Evolutionary conservation across 2,113 vertebrate genomes (phyloP), one percentile per base, ranked within the genome.

Genomic region (Anthoscopus minutus): DNA sequence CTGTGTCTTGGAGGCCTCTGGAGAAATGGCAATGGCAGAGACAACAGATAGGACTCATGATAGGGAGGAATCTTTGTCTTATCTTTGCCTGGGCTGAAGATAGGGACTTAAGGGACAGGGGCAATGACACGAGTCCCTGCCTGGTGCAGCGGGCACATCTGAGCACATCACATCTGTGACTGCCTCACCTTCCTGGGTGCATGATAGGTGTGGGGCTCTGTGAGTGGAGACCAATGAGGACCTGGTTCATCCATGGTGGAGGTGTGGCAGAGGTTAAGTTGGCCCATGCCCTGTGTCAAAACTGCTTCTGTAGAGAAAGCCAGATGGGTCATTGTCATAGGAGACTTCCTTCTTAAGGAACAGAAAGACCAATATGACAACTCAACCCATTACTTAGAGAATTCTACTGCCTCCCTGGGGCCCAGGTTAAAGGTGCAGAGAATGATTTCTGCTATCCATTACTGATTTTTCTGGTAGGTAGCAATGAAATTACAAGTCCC

Each of bases 141-240:
- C 58, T 9, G 13, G 45, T 40, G 37, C 37, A 51, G 30, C 1
- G 9, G 33, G 40, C 61, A 64, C 56, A 57, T 57, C 56, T 58
- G 54, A 21, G 16, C n/a, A 31, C 7, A 4, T 54, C 38, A 44
- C 15, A 8, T 80, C 38, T 66, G 38, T 80, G 61, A 9, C 40
- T 45, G 40, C 61, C 61, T 27, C 2, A 2, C 35, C 28, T 61
- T 61, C 13, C 44, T 2, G 3, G 7, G 15, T 56, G 27, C 21
- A 4, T 19, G 27, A 31, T 12, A 15, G 40, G 10, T 31, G 27
- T 66, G 50, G n/a, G 25, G 11, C 38, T 45, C 61, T 44, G 14
- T 0, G 3, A 44, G 48, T 18, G 61, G 15, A 30, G 38, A 42
- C 0, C 0, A 31, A 17, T 2, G 2, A 56, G 33, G 50, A 37